A percentile compares a stretch with the other conserved stretches of the same genome.
Evolutionary conservation across 2,797 vertebrate genomes (phyloP).

Genomic region (Phrynocephalus vlangalii): DNA sequence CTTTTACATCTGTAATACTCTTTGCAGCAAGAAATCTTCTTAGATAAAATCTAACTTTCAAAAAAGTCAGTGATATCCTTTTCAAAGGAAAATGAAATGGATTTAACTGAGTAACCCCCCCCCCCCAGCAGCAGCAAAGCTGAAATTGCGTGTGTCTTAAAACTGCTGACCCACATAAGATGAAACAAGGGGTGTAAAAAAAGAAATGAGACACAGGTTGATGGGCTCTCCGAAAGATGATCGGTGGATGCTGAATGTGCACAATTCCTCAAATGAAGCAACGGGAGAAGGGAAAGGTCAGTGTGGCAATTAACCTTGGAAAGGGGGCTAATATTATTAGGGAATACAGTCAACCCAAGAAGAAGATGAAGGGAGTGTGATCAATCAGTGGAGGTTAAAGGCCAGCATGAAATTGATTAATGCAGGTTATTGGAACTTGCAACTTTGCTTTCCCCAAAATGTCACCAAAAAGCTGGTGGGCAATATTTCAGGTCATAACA

Average conservation of each 20-base stretch:
- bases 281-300: conserved; percentile 70
- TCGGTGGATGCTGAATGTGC: conserved; percentile 68
- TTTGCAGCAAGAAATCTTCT: neutral
- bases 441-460: conserved; percentile 62
- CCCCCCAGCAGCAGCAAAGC: neutral
- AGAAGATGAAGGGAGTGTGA: conserved; percentile 65
- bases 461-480: conserved; percentile 58
- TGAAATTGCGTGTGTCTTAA: conserved; percentile 2
- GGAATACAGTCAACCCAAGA: conserved; percentile 60
- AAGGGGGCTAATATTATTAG: conserved; percentile 67
- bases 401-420: conserved; percentile 73
- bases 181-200: conserved; percentile 30
- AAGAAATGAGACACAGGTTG: conserved; percentile 25
- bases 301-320: conserved; percentile 79
- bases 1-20: neutral
- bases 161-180: conserved; percentile 6
- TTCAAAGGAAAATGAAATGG: neutral
- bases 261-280: conserved; percentile 55
- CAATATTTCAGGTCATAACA: conserved; percentile 33
- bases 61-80: neutral
- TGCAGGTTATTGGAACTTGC: conserved; percentile 66
- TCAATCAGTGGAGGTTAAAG: conserved; percentile 70
- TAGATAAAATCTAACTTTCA: neutral
- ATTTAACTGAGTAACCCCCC: conserved; percentile 21
- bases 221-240: conserved; percentile 58